Base-by-base conservation (phyloP, 2,888 invertebrate species). In the Callinectes sapidus region DNA sequence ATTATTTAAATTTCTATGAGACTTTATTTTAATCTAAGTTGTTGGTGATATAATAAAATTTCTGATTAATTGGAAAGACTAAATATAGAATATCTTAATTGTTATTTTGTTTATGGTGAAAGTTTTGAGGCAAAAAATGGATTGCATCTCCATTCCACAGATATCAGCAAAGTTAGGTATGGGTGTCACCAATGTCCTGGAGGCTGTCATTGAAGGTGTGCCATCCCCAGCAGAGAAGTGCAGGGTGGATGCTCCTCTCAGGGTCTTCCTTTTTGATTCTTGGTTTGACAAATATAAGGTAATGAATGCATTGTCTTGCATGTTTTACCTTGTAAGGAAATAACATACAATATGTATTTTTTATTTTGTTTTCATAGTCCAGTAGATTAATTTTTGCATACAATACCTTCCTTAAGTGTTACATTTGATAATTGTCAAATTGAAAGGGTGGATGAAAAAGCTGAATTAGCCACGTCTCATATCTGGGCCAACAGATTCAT, bases 151-250 rank as follows among this genome's bases (percentile, higher is more conserved):
- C 91, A 89, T 89, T 90, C 94, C 95, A 61, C 95, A 97, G 97
- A 96, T 98, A 95, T 99, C 99, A 61, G 99, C 99, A 0, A 99
- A 99, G 96, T 96, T 97, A 94, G 99, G 99, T 0, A 97, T 97
- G 95, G 98, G 98, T 28, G 97, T 99, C 0, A 96, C 97, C 23
- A 96, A 97, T 91, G 96, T 99, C 35, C 95, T 99, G 91, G 96
- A 98, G 95, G 97, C 97, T 87, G 96, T 99, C 23, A 97, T 99
- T 86, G 97, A 97, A 94, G 96, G 96, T 95, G 97, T 99, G 95
- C 98, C 98, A 39, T 96, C 97, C 87, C 98, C 98, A 0, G 95
- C 92, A 32, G 85, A 96, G 61, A 97, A 35, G 88, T 92, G 92
- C 55, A 87, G 48, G 2, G 87, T 35, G 13, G 95, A 96, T 42